Evolutionary conservation across 1,140 invertebrate genomes (phyloP), one percentile per base, ranked within the genome.

Genomic region (Listronotus bonariensis): DNA sequence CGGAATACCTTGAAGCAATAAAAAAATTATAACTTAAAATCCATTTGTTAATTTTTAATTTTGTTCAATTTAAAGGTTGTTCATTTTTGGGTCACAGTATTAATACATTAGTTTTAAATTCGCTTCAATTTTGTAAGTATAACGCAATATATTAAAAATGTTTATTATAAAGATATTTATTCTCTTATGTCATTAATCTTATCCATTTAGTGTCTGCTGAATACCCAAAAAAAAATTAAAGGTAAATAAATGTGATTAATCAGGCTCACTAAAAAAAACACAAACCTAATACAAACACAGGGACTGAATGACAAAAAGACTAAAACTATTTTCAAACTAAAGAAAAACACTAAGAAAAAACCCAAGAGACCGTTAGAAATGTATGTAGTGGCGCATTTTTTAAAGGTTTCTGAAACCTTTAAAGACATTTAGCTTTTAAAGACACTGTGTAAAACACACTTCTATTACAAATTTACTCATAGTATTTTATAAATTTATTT

Each of bases 371-470:
- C 64, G 56, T 66, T 66, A 66, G 64, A 66, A 66, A 46, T 38
- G 64, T 66, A 54, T 53, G 56, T 66, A 66, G 64, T 66, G 56
- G 64, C 64, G 64, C 64, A 32, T 59, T n/a, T 18, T 43, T 40
- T 43, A 58, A 65, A 65, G 61, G 51, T 56, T 53, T 46, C 6
- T n/a, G 42, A 17, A 52, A 58, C 52, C 63, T 59, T 38, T 52
- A 48, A 41, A 56, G 36, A n/a, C 20, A 32, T 18, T 51, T 15
- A 56, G 46, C 46, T 56, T 32, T 56, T 54, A 42, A n/a, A 32
- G 17, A 20, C 20, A 53, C 32, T 51, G 58, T 60, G 48, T 53
- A 54, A 64, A 49, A 52, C 32, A 55, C 46, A 62, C 57, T 61
- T 61, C 52, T 40, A 46, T 62, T 62, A 62, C 59, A 53, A 61